phyloP scores from a whole-genome alignment of 2,113 vertebrate species.

The Pipa parva region DNA sequence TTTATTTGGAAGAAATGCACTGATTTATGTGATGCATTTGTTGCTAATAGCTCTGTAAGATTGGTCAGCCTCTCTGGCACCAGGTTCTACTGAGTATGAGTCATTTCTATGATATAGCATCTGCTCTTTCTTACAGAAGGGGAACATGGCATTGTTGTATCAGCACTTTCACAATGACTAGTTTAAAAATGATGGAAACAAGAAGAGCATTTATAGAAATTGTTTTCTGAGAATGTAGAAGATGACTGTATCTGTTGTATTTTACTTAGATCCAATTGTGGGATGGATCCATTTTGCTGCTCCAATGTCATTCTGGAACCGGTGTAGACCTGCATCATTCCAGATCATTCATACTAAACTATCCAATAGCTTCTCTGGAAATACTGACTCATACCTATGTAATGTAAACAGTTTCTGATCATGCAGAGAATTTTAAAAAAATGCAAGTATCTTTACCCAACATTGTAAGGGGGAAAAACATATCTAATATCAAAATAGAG shows the following conservation, averaged over 20 bases:
- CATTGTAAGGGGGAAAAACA: too few species aligned
- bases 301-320: slow-evolving; percentile 1
- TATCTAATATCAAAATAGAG: too few species aligned
- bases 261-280: not conserved
- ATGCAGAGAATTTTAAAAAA: too few species aligned
- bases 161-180: slow-evolving; percentile 39
- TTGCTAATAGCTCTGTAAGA: slow-evolving; percentile 19
- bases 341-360: not conserved
- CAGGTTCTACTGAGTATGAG: slow-evolving; percentile 3
- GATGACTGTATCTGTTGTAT: slow-evolving; percentile 17
- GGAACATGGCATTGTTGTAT: slow-evolving; percentile 33
- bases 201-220: slow-evolving; percentile 38
- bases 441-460: too few species aligned
- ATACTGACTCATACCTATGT: too few species aligned
- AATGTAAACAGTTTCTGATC: too few species aligned
- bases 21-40: slow-evolving; percentile 33
- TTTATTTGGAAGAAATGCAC: slow-evolving; percentile 16
- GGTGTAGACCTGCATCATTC: not conserved
- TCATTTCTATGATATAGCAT: slow-evolving; percentile 35
- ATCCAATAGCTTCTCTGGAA: not conserved
- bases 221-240: slow-evolving; percentile 25
- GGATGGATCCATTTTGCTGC: not conserved
- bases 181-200: slow-evolving; percentile 35
- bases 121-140: slow-evolving; percentile 29
- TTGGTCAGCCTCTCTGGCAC: slow-evolving; percentile 19